These are phyloP conservation scores for Sceloporus undulatus DNA, from an alignment of 2,113 vertebrate species.

Conservation along the genomic window DNA sequence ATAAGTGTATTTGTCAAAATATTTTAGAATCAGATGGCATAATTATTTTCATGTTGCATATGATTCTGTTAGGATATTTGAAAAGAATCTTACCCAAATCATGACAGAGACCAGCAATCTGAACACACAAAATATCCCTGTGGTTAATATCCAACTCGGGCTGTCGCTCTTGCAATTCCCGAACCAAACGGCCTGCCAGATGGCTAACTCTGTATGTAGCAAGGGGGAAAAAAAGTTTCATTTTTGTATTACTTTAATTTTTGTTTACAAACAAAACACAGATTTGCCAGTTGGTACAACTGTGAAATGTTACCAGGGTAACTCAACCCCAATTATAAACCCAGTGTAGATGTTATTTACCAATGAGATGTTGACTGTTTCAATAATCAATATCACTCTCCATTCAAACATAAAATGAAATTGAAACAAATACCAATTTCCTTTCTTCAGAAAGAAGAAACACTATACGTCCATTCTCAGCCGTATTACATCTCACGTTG, in stretches of 20 bases:
- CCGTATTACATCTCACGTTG: background rate
- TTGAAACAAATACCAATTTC: too few species aligned
- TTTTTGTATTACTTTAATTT: background rate
- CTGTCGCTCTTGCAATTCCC: slow-evolving; percentile 83
- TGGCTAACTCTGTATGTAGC: slow-evolving; percentile 86
- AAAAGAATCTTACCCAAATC: slow-evolving; percentile 86
- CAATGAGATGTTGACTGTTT: background rate
- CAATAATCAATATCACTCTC: background rate
- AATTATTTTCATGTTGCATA: background rate
- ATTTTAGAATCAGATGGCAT: background rate
- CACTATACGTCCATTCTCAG: background rate
- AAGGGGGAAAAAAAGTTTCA: background rate
- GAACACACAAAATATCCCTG: slow-evolving; percentile 91
- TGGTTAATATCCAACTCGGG: slow-evolving; percentile 86
- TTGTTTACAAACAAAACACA: slow-evolving; percentile 5
- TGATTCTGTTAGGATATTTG: background rate
- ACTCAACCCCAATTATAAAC: background rate
- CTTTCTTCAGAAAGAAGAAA: background rate
- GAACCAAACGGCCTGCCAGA: slow-evolving; percentile 87
- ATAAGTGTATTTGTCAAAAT: background rate
- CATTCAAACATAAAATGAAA: background rate
- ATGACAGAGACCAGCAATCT: slow-evolving; percentile 96
- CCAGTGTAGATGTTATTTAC: background rate
- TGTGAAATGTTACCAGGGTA: background rate
- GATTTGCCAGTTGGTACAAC: background rate